Conservation (phyloP, 2,113 vertebrate genomes). For the Pelecanus crispus region DNA sequence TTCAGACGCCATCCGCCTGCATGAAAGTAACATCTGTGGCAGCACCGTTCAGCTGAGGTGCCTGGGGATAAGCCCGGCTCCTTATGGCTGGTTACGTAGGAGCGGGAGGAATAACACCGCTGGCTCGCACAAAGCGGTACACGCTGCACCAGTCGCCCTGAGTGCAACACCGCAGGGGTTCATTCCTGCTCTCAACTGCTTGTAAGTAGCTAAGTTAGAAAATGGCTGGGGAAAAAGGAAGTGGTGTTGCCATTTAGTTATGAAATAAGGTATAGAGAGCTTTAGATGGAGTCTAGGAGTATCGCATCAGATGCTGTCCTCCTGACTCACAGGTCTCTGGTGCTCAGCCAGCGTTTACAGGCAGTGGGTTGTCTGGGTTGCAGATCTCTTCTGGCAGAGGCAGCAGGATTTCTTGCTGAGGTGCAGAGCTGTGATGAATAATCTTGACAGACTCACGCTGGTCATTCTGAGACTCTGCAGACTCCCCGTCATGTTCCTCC, state of each 20-base stretch:
- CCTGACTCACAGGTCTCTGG: background rate
- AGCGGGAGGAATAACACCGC: background rate
- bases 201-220: background rate
- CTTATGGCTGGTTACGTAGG: accelerated
- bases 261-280: background rate
- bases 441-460: background rate
- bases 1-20: background rate
- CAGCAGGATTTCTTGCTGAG: background rate
- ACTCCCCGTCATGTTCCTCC: accelerated
- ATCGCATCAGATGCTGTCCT: background rate
- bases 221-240: background rate
- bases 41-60: background rate
- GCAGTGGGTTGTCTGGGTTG: background rate
- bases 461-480: background rate
- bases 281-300: background rate
- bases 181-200: background rate
- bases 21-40: background rate
- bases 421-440: background rate
- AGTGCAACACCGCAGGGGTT: background rate
- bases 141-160: accelerated
- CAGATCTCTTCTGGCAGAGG: background rate
- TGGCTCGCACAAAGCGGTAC: background rate
- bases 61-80: background rate
- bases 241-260: background rate
- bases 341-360: background rate